Conservation (phyloP, 2,888 invertebrate genomes). For the Agrilus mali region DNA sequence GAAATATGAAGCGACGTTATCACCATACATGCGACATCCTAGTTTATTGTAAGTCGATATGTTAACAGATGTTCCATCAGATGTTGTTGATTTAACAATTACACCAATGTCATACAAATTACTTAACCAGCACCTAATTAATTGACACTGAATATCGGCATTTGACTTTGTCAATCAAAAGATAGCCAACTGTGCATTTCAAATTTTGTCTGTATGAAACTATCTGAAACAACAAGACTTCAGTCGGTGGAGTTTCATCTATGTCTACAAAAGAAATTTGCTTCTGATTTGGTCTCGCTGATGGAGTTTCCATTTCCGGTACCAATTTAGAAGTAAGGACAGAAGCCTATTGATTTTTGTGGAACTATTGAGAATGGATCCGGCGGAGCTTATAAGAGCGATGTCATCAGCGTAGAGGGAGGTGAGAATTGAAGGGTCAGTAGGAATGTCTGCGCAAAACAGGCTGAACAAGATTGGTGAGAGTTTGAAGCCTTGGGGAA, state of each 20-base stretch:
- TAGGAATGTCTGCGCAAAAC: too few relatives aligned
- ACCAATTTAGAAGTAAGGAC: too few relatives aligned
- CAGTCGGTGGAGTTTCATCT: slow-evolving; percentile 7
- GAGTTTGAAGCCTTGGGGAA: too few relatives aligned
- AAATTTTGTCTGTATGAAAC: slow-evolving; percentile 8
- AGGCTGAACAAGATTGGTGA: too few relatives aligned
- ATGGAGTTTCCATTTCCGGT: too few relatives aligned
- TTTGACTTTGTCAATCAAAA: slow-evolving; percentile 8
- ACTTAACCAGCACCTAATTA: slow-evolving; percentile 6
- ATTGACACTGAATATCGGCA: slow-evolving; percentile 7
- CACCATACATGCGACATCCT: not conserved
- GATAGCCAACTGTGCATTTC: slow-evolving; percentile 9
- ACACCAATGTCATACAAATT: slow-evolving; percentile 7
- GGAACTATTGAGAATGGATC: too few relatives aligned
- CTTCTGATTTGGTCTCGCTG: too few relatives aligned
- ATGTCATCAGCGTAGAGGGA: too few relatives aligned
- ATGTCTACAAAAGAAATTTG: slow-evolving; percentile 3
- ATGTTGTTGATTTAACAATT: slow-evolving; percentile 5
- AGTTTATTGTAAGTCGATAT: slow-evolving; percentile 4
- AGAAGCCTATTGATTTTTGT: too few relatives aligned
- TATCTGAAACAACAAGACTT: slow-evolving; percentile 8
- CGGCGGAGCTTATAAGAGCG: too few relatives aligned
- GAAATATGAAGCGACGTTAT: not conserved
- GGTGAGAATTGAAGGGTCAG: too few relatives aligned
- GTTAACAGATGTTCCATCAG: slow-evolving; percentile 7